Base-by-base conservation (phyloP, 2,888 invertebrate genomes). In the Prenolepis imparis region DNA sequence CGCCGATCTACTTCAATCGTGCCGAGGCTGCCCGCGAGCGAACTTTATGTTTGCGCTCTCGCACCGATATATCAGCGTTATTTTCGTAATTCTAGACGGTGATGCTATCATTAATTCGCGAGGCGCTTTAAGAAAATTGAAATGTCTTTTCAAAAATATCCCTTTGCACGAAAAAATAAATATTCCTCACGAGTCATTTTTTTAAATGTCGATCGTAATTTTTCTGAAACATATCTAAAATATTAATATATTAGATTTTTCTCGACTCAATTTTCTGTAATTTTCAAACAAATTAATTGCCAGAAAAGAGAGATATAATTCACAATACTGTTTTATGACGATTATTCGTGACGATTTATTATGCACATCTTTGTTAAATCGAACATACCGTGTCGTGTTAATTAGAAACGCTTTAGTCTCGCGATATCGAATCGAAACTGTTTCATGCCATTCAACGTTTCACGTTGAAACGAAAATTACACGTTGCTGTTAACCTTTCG, bases 381-480 rank as follows among this genome's bases (percentile, higher is more conserved):
- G 41, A 77, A 41, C 67, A 67, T 57, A 36, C 59, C 41, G 44
- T 70, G 72, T 59, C 78, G 78, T 21, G 72, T 80, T 80, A 80
- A 70, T 80, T 70, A 59, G 78, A 59, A 70, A 59, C 78, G 59
- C 70, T 80, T 80, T 70, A 44, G 59, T 41, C 21, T 9, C 41
- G 68, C 68, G 77, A 21, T 70, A 80, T 80, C 78, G 78, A 57
- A 70, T 70, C 36, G 70, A 55, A 80, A 80, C 70, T 48, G 78
- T 80, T 80, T 70, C 70, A 80, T 59, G 78, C 72, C 70, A 70
- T 80, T 80, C 78, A 70, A 59, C 70, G 36, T 80, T 80, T 80
- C 78, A 70, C 78, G 70, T 80, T 80, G 78, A 80, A 70, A 80
- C 70, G 78, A 80, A 70, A 80, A 80, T 80, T 78, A 78, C 44